Evolutionary conservation across 2,797 vertebrate species (phyloP).

Genomic region (Petrocephalus schoutedeni): DNA sequence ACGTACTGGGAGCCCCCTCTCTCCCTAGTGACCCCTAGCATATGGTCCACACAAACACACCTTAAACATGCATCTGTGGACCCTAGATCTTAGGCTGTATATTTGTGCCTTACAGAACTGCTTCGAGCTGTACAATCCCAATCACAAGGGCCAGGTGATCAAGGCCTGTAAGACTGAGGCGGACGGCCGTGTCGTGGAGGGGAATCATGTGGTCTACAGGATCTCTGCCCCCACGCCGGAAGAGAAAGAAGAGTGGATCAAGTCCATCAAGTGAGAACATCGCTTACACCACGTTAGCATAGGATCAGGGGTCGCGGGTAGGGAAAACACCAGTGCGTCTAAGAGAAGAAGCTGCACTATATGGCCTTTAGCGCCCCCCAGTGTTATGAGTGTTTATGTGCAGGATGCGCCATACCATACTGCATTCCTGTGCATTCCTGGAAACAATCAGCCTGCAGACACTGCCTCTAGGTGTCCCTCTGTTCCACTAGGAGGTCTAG

Average conservation of each 20-base stretch:
- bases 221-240: constrained; percentile 94
- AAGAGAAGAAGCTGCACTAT: not conserved
- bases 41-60: not conserved
- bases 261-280: constrained; percentile 86
- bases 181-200: constrained; percentile 91
- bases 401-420: not conserved
- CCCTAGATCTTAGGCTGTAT: not conserved
- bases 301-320: not conserved
- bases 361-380: not conserved
- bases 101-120: constrained; percentile 73
- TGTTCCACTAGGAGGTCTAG: not conserved
- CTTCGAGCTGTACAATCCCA: constrained; percentile 94
- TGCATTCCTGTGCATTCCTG: not conserved
- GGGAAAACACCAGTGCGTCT: not conserved
- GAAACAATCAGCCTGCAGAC: not conserved
- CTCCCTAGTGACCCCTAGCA: not conserved
- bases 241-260: constrained; percentile 98
- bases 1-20: constrained; percentile 18
- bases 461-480: not conserved
- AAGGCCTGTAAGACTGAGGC: constrained; percentile 98
- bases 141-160: constrained; percentile 95
- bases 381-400: not conserved
- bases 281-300: not conserved
- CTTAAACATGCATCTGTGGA: not conserved
- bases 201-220: constrained; percentile 93